Evolutionary conservation across 2,113 vertebrate species (phyloP).

Genomic region (Empidonax traillii): DNA sequence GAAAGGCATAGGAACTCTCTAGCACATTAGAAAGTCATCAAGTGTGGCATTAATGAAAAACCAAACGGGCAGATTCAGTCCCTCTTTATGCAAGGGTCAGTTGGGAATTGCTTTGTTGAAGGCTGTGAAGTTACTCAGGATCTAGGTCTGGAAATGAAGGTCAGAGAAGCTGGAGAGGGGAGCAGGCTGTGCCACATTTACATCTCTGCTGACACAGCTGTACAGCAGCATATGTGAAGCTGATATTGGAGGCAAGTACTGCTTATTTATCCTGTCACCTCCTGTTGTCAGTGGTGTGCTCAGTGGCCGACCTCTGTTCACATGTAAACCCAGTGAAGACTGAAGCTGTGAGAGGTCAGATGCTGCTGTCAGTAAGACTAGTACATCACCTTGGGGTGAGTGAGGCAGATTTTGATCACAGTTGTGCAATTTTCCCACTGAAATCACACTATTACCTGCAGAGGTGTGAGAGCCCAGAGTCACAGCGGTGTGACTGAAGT

Average conservation of each 20-base stretch:
- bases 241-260: not conserved
- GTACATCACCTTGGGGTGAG: not conserved
- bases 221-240: not conserved
- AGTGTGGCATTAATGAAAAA: not conserved
- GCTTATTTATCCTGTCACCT: not conserved
- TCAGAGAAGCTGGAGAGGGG: not conserved
- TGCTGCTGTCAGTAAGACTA: not conserved
- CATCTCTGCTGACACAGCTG: not conserved
- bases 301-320: rapidly evolving
- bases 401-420: not conserved
- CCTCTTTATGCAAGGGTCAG: not conserved
- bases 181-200: not conserved
- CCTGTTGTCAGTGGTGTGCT: not conserved
- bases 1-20: not conserved
- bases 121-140: not conserved
- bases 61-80: not conserved
- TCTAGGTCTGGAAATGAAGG: not conserved
- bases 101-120: not conserved
- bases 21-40: not conserved
- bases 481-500: not conserved
- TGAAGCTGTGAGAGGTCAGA: not conserved
- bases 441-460: not conserved
- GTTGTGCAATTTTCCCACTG: not conserved
- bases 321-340: not conserved
- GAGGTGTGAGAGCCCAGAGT: not conserved